Conservation (phyloP, 2,113 vertebrate genomes). For the Phylloscopus trochiloides region DNA sequence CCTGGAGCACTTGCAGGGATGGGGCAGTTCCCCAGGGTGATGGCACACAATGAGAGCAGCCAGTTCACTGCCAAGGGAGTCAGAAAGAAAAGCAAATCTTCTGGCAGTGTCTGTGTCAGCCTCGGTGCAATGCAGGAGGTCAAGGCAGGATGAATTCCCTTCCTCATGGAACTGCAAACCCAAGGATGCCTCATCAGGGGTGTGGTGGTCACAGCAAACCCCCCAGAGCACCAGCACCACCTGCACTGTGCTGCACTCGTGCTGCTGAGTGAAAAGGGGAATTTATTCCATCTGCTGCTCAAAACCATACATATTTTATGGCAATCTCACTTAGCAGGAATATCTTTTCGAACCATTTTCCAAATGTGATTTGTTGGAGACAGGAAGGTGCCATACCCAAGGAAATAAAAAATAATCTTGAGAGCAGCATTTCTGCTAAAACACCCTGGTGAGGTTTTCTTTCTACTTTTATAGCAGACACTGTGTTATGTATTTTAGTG, state of each 20-base stretch:
- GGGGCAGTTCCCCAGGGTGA: background rate
- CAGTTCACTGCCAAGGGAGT: background rate
- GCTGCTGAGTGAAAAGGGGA: background rate
- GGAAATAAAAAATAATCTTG: background rate
- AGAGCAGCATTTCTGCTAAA: background rate
- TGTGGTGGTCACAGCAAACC: background rate
- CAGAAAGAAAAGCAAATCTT: background rate
- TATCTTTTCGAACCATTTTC: constrained; percentile 28
- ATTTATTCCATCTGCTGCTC: constrained; percentile 10
- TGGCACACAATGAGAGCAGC: rapidly evolving
- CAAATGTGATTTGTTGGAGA: constrained; percentile 15
- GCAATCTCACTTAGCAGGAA: constrained; percentile 13
- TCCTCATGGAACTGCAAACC: background rate
- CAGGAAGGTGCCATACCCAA: background rate
- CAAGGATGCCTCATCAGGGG: background rate
- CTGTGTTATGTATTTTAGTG: background rate
- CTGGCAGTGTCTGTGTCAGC: background rate
- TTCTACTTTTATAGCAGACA: background rate
- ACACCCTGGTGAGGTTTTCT: background rate
- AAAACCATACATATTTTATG: constrained; percentile 26
- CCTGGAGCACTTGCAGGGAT: background rate
- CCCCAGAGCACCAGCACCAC: background rate
- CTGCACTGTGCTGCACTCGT: background rate
- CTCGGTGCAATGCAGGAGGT: background rate
- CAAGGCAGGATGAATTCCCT: background rate